Evolutionary conservation across 2,113 vertebrate species (phyloP).

Genomic region (Sprattus sprattus): DNA sequence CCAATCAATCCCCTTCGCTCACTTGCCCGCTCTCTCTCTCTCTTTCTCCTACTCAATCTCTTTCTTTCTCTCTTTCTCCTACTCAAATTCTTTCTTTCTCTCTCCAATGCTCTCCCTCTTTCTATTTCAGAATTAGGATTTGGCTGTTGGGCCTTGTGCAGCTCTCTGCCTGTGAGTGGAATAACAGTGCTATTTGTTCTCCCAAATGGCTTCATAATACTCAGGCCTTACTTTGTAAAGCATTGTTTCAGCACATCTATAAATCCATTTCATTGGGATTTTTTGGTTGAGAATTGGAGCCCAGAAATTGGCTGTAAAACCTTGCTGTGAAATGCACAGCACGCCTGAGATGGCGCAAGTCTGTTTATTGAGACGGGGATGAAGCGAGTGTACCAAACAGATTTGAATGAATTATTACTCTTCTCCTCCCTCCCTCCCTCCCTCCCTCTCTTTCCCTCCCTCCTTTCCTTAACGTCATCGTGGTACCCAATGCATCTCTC

Average conservation of each 20-base stretch:
- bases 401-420: not conserved
- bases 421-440: not conserved
- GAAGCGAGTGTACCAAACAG: not conserved
- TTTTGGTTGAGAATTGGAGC: slow-evolving; percentile 19
- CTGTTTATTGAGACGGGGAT: not conserved
- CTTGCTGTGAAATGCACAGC: not conserved
- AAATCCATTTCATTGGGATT: slow-evolving; percentile 48
- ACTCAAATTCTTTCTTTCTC: slow-evolving; percentile 5
- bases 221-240: not conserved
- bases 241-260: slow-evolving; percentile 29
- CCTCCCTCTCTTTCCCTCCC: not conserved
- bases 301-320: not conserved
- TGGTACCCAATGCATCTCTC: too few relatives aligned
- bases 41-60: not conserved
- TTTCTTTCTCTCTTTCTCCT: not conserved
- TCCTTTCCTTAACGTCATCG: too few relatives aligned
- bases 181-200: slow-evolving; percentile 47
- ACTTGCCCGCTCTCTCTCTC: not conserved
- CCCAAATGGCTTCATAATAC: not conserved
- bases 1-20: slow-evolving; percentile 40
- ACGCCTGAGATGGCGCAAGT: not conserved
- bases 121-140: slow-evolving; percentile 55
- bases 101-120: slow-evolving; percentile 11
- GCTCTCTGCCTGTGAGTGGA: slow-evolving; percentile 20
- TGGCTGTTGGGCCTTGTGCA: slow-evolving; percentile 30